A percentile compares a stretch with the other conserved stretches of the same genome.
These are phyloP conservation scores for Oscheius myriophilus DNA, from an alignment of 2,888 invertebrate genomes.

Conservation along the genomic window DNA sequence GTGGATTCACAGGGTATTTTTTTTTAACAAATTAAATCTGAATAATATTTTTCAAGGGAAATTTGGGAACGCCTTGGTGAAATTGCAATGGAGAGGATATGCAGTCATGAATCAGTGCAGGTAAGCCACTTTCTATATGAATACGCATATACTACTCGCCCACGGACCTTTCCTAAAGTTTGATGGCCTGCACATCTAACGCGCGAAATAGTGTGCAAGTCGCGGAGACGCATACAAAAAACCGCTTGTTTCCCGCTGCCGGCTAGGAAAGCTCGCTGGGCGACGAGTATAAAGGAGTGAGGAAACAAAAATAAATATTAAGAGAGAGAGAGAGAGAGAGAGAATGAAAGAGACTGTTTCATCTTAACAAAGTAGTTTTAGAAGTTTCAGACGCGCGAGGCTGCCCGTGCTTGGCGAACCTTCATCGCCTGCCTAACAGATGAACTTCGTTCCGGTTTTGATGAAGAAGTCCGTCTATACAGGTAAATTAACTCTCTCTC, in stretches of 20 bases:
- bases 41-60: constrained; percentile 47
- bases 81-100: constrained; percentile 67
- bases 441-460: constrained; percentile 66
- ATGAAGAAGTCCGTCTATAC: constrained; percentile 53
- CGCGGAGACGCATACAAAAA: too few species aligned
- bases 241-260: too few species aligned
- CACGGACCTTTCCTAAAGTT: too few species aligned
- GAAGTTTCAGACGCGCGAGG: constrained; percentile 61
- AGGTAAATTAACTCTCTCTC: constrained; percentile 13
- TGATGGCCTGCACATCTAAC: too few species aligned
- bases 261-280: too few species aligned
- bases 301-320: background rate
- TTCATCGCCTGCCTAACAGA: constrained; percentile 67
- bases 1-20: constrained; percentile 44
- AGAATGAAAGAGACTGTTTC: background rate
- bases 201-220: too few species aligned
- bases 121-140: too few species aligned
- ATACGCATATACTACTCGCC: background rate
- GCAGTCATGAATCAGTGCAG: constrained; percentile 51
- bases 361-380: background rate
- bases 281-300: too few species aligned
- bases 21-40: background rate
- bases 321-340: background rate
- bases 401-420: constrained; percentile 67
- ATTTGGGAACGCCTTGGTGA: constrained; percentile 69